Conservation (phyloP, 2,797 vertebrate genomes). For the Pangasius sanitwongsei region DNA sequence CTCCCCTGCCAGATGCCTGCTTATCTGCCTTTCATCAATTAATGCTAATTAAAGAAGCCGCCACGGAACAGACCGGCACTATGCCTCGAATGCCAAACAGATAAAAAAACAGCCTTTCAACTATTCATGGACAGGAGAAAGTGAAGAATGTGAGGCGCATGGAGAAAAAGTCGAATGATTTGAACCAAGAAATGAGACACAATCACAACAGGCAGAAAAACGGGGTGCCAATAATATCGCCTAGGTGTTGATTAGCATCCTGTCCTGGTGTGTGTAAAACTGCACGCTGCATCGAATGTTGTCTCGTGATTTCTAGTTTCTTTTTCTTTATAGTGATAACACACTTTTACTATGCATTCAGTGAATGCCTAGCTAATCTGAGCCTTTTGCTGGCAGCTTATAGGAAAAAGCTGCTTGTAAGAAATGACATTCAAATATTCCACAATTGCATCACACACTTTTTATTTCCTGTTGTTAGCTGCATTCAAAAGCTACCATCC, state of each 20-base stretch:
- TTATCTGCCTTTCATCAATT: slow-evolving; percentile 59
- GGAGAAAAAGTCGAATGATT: neutral
- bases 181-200: neutral
- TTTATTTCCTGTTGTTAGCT: neutral
- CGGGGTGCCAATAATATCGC: neutral
- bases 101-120: slow-evolving; percentile 38
- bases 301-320: neutral
- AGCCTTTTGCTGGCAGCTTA: neutral
- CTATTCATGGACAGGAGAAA: slow-evolving; percentile 34
- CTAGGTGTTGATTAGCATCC: neutral
- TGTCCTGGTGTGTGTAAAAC: neutral
- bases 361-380: neutral
- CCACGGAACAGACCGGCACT: slow-evolving; percentile 27
- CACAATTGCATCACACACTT: neutral
- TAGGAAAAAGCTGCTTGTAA: neutral
- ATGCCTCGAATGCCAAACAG: slow-evolving; percentile 46
- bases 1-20: slow-evolving; percentile 49
- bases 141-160: neutral
- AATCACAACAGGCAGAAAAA: neutral
- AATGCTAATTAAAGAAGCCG: slow-evolving; percentile 58
- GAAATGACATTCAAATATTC: neutral
- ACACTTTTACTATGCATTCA: neutral
- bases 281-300: too few species aligned
- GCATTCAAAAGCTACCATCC: neutral
- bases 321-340: neutral